phyloP scores from a whole-genome alignment of 2,888 invertebrate genomes.

The Incurvaria masculella region DNA sequence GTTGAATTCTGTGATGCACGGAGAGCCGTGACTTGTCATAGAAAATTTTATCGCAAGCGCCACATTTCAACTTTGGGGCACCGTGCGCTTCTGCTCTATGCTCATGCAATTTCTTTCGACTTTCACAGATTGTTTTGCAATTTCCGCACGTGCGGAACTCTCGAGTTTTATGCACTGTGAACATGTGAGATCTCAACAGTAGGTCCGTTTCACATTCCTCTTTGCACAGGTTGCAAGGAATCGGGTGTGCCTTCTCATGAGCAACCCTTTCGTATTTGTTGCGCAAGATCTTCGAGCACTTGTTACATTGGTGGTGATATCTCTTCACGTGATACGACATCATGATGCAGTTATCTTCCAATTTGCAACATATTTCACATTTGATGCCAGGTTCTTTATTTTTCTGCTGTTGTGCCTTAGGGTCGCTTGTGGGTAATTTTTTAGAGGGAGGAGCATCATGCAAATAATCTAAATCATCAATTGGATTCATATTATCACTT shows the following conservation, averaged over 20 bases:
- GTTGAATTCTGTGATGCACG: background rate
- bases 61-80: background rate
- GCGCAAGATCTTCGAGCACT: background rate
- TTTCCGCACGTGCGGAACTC: background rate
- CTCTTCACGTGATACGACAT: background rate
- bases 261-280: background rate
- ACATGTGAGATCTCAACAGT: background rate
- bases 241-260: background rate
- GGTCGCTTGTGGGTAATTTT: no score
- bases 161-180: background rate
- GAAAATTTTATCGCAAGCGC: background rate
- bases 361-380: no score
- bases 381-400: no score
- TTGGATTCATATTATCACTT: no score
- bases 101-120: no score
- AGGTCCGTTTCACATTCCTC: background rate
- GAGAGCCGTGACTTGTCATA: background rate
- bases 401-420: no score
- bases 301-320: background rate
- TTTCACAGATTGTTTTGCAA: background rate
- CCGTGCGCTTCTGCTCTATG: background rate
- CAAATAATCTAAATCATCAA: no score
- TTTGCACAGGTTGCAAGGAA: background rate
- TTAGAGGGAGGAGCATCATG: no score
- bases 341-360: no score